These are phyloP conservation scores for Uloborus plumipes DNA, from an alignment of 2,888 invertebrate species.

Conservation along the genomic window DNA sequence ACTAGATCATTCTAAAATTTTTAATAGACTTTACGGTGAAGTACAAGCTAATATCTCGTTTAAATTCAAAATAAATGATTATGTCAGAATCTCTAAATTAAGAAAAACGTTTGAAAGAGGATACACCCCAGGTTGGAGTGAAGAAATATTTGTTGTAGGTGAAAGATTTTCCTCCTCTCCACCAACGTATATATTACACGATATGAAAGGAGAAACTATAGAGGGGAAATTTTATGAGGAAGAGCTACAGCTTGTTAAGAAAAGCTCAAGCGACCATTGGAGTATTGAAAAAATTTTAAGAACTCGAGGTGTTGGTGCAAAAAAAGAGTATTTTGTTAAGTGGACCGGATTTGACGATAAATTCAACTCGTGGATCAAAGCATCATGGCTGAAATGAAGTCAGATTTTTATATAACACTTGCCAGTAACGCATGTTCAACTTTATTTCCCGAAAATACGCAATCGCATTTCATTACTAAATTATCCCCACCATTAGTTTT, in stretches of 20 bases:
- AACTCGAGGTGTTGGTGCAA: neutral
- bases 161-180: constrained; percentile 13
- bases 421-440: constrained; percentile 67
- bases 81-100: constrained; percentile 26
- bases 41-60: neutral
- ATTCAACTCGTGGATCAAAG: constrained; percentile 39
- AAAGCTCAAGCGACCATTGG: neutral
- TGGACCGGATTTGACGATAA: constrained; percentile 30
- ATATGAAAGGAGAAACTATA: constrained; percentile 9
- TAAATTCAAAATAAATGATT: constrained; percentile 10
- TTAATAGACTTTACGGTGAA: no score
- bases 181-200: constrained; percentile 11
- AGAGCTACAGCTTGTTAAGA: constrained; percentile 34
- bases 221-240: constrained; percentile 29
- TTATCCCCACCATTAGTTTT: constrained; percentile 65
- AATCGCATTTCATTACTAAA: constrained; percentile 67
- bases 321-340: constrained; percentile 33
- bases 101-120: constrained; percentile 25
- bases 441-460: constrained; percentile 67
- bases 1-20: no score
- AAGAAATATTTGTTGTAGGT: constrained; percentile 22
- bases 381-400: constrained; percentile 14
- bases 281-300: constrained; percentile 34
- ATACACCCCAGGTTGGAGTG: constrained; percentile 41
- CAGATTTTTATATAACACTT: constrained; percentile 65